Evolutionary conservation across 2,797 vertebrate genomes (phyloP).

Genomic region (Clarias fuscus): DNA sequence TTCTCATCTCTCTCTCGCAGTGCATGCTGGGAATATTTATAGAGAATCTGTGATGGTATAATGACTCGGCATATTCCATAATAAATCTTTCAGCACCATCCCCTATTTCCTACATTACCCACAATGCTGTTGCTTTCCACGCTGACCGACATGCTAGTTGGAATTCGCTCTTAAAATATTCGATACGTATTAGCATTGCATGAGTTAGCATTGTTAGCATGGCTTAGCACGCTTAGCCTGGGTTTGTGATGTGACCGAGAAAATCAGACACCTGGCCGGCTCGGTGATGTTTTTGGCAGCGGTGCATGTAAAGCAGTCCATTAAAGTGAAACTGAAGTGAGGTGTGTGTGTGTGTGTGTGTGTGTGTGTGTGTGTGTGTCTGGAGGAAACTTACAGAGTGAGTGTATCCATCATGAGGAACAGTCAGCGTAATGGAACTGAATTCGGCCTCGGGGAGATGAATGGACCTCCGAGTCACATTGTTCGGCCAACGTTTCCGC

Average conservation of each 20-base stretch:
- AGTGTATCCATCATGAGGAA: conserved; percentile 52
- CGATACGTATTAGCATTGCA: not conserved
- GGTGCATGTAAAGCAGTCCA: conserved; percentile 11
- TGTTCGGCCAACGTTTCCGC: conserved; percentile 19
- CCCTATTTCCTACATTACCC: not conserved
- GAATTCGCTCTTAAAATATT: not conserved
- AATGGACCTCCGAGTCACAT: conserved; percentile 35
- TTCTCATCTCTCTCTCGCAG: not conserved
- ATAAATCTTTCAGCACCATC: not conserved
- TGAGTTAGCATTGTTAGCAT: not conserved
- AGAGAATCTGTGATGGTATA: not conserved
- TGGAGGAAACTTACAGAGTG: conserved; percentile 40
- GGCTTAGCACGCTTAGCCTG: not conserved
- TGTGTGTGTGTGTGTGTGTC: conserved; percentile 26
- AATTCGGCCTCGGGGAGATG: conserved; percentile 37
- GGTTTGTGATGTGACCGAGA: not conserved
- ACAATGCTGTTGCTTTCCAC: not conserved
- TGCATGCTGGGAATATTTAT: not conserved
- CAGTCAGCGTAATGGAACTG: conserved; percentile 44
- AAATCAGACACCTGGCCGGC: conserved; percentile 4
- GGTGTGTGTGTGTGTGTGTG: conserved; percentile 3
- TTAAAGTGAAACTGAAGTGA: conserved; percentile 27
- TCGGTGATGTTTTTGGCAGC: conserved; percentile 10
- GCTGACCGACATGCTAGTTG: not conserved
- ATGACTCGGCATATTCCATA: not conserved